Percentiles rank a stretch among this genome's conserved stretches.
Evolutionary conservation across 1,140 invertebrate species (phyloP).

Genomic region (Chlorops oryzae): DNA sequence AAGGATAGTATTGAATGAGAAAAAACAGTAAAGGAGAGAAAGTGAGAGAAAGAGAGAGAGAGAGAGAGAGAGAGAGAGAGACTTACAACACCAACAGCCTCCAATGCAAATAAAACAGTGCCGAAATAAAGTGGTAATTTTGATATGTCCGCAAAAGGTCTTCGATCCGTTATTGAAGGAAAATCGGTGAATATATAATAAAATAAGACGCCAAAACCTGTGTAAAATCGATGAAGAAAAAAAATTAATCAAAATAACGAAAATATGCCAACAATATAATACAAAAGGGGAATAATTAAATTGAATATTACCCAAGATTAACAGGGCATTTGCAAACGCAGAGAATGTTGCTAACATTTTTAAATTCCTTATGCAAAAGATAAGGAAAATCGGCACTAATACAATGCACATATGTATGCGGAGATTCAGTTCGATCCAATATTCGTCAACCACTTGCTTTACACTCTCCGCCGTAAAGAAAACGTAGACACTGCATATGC

Average conservation of each 20-base stretch:
- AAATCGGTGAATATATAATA: conserved; percentile 60
- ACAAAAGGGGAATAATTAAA: background rate
- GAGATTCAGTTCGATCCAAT: conserved; percentile 45
- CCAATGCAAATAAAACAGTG: conserved; percentile 80
- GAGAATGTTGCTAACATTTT: conserved; percentile 78
- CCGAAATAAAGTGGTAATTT: conserved; percentile 75
- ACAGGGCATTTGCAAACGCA: conserved; percentile 67
- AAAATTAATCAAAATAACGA: background rate
- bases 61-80: background rate
- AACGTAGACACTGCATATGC: conserved; percentile 85
- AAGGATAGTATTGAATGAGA: conserved; percentile 14
- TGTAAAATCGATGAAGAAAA: background rate
- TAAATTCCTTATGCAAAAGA: conserved; percentile 70
- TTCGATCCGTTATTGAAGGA: conserved; percentile 54
- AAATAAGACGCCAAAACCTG: conserved; percentile 59
- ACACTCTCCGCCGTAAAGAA: conserved; percentile 76
- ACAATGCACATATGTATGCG: conserved; percentile 50
- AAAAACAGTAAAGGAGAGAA: background rate
- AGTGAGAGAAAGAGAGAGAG: background rate
- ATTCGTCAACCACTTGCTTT: conserved; percentile 54
- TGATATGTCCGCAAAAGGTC: conserved; percentile 52
- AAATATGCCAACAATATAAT: background rate
- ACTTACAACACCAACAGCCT: conserved; percentile 81
- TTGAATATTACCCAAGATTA: conserved; percentile 54
- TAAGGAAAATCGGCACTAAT: conserved; percentile 60